phyloP scores from a whole-genome alignment of 2,888 invertebrate species.

The Nomada hirtipes region DNA sequence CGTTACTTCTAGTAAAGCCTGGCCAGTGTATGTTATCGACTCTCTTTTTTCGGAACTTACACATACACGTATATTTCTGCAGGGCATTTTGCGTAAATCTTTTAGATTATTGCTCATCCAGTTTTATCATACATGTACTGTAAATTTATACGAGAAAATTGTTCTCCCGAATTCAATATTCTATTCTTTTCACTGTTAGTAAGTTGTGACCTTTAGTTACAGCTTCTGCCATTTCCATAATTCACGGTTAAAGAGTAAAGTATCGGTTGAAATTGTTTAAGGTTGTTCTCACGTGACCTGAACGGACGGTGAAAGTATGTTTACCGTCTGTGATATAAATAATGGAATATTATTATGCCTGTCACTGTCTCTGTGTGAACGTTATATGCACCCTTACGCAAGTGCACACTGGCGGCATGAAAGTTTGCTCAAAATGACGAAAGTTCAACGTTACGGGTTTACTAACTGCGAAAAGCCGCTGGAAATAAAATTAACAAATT shows the following conservation, averaged over 20 bases:
- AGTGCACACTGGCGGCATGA: not conserved
- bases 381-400: not conserved
- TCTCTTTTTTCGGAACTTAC: too few species aligned
- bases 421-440: not conserved
- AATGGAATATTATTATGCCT: conserved; percentile 11
- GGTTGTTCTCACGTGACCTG: conserved; percentile 51
- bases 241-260: conserved; percentile 29
- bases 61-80: too few species aligned
- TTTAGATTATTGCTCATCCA: too few species aligned
- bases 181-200: not conserved
- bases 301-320: conserved; percentile 34
- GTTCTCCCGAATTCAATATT: not conserved
- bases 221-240: conserved; percentile 30
- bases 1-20: not conserved
- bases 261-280: conserved; percentile 41
- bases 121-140: too few species aligned
- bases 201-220: conserved; percentile 38
- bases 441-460: conserved; percentile 1
- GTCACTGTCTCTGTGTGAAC: conserved; percentile 10
- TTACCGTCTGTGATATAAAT: conserved; percentile 41
- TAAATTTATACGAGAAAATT: too few species aligned
- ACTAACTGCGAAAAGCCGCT: not conserved
- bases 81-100: too few species aligned
- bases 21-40: not conserved
- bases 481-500: not conserved